A percentile compares a stretch with the other conserved stretches of the same genome.
phyloP scores from a whole-genome alignment of 2,888 invertebrate genomes.

The Barypeithes pellucidus region DNA sequence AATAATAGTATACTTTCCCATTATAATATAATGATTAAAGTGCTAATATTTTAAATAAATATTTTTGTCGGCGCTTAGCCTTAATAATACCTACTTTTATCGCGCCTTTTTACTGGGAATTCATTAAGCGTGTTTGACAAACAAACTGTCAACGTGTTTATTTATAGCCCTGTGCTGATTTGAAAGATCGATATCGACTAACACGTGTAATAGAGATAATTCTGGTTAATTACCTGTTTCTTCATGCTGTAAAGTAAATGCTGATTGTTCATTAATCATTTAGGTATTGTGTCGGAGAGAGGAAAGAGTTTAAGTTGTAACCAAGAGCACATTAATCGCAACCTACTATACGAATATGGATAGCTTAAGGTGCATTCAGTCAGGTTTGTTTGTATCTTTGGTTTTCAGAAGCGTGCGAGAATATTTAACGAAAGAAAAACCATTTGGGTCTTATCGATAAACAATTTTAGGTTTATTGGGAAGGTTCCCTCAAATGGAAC shows the following conservation, averaged over 20 bases:
- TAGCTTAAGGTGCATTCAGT: no score
- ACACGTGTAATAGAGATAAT: neutral
- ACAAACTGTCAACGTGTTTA: conserved; percentile 18
- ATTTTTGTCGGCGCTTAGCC: conserved; percentile 1
- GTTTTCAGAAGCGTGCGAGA: no score
- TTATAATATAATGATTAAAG: conserved; percentile 13
- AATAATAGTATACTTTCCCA: conserved; percentile 14
- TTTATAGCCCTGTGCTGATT: conserved; percentile 9
- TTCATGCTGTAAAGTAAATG: neutral
- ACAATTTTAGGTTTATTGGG: no score
- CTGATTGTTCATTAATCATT: no score
- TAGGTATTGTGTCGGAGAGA: no score
- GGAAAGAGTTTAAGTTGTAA: neutral
- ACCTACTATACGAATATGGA: no score
- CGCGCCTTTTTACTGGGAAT: conserved; percentile 4
- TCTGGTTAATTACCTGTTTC: neutral
- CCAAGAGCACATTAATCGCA: no score
- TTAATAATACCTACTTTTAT: conserved; percentile 13
- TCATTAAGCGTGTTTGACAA: conserved; percentile 20
- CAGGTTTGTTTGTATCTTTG: no score
- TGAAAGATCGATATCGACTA: conserved; percentile 7
- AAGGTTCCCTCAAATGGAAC: no score
- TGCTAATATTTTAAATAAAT: conserved; percentile 10
- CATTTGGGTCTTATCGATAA: no score
- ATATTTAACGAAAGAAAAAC: no score